Evolutionary conservation across 2,888 invertebrate species (phyloP).

Genomic region (Cheilosia scutellata): DNA sequence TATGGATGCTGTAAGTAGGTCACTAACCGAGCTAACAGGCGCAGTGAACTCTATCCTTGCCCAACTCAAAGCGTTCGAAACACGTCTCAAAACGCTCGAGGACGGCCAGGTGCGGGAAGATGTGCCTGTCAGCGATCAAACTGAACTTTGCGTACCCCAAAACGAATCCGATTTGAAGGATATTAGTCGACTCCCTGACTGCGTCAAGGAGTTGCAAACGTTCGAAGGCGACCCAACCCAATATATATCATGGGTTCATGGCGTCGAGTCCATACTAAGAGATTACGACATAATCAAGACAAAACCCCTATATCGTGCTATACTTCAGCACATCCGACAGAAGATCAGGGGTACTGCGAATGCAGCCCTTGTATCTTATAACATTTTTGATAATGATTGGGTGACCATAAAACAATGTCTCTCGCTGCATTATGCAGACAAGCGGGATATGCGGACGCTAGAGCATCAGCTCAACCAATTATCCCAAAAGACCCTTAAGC

Average conservation of each 20-base stretch:
- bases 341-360: not conserved
- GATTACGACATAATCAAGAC: not conserved
- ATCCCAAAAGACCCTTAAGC: no score
- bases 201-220: not conserved
- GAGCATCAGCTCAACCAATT: no score
- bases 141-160: not conserved
- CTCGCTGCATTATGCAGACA: constrained; percentile 74
- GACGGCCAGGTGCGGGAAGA: not conserved
- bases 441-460: constrained; percentile 60
- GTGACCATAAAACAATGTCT: not conserved
- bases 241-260: not conserved
- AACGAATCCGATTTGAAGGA: not conserved
- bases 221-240: no score
- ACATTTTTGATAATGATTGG: not conserved
- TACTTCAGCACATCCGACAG: not conserved
- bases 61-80: not conserved
- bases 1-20: not conserved
- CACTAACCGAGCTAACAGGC: not conserved
- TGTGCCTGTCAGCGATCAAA: not conserved
- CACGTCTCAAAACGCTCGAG: not conserved
- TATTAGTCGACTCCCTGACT: not conserved
- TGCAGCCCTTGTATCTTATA: not conserved
- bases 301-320: not conserved
- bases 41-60: not conserved
- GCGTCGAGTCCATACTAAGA: not conserved